Conservation (phyloP, 2,888 invertebrate genomes). For the Cataglyphis rosenhaueri region DNA sequence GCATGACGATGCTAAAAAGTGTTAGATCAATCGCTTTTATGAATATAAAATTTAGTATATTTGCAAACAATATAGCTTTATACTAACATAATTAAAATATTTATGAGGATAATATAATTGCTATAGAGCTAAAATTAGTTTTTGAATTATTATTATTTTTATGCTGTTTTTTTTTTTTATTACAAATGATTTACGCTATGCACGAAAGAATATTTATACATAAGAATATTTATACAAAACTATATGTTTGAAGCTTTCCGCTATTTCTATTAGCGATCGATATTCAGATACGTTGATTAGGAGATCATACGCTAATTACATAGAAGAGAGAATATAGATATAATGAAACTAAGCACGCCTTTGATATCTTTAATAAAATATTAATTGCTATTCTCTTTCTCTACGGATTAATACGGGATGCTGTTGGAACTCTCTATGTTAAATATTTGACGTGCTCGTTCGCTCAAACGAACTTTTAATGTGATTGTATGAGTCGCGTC, state of each 20-base stretch:
- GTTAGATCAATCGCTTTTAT: background rate
- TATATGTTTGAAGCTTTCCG: background rate
- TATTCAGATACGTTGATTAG: background rate
- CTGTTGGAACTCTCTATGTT: background rate
- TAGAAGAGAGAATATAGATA: background rate
- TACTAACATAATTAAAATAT: slow-evolving; percentile 27
- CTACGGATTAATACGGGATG: slow-evolving; percentile 16
- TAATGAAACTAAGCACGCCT: background rate
- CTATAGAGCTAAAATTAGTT: background rate
- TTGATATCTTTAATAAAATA: background rate
- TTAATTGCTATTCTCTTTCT: slow-evolving; percentile 17
- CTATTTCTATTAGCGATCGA: background rate
- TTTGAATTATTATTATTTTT: background rate
- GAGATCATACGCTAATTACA: background rate
- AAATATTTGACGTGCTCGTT: slow-evolving; percentile 16
- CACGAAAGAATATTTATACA: background rate
- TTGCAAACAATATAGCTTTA: slow-evolving; percentile 49
- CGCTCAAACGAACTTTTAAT: slow-evolving; percentile 4
- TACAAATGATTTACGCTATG: background rate
- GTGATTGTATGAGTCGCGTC: background rate
- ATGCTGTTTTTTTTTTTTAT: background rate
- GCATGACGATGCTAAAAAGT: background rate
- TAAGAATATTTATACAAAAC: background rate
- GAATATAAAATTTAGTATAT: slow-evolving; percentile 31
- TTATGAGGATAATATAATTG: slow-evolving; percentile 25